Conservation (phyloP, 2,888 invertebrate genomes). For the Sepiola atlantica region DNA sequence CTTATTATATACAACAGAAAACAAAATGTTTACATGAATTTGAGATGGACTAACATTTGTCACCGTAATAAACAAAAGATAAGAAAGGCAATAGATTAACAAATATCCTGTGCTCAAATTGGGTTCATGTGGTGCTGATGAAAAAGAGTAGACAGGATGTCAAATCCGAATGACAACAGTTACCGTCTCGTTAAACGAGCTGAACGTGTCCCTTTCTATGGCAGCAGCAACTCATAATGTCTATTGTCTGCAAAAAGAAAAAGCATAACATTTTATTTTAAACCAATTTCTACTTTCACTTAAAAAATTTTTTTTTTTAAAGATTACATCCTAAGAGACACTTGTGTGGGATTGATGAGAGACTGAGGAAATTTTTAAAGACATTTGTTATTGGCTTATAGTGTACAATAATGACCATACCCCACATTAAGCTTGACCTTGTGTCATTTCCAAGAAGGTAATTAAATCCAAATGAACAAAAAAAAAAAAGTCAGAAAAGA, state of each 20-base stretch:
- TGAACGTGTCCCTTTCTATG: neutral
- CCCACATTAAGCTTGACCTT: too few relatives aligned
- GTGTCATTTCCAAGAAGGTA: too few relatives aligned
- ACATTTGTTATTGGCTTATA: too few relatives aligned
- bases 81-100: neutral
- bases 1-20: neutral
- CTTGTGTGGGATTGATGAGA: too few relatives aligned
- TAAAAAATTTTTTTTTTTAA: too few relatives aligned
- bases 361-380: too few relatives aligned
- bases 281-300: neutral
- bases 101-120: neutral
- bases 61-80: neutral
- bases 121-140: neutral
- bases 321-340: too few relatives aligned
- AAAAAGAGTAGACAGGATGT: neutral
- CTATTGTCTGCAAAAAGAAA: neutral
- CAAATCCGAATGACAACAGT: neutral
- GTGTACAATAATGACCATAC: too few relatives aligned
- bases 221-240: neutral
- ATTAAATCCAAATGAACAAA: too few relatives aligned
- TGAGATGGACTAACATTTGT: neutral
- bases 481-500: too few relatives aligned
- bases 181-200: neutral
- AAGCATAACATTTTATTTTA: neutral
- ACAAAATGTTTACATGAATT: neutral